These are phyloP conservation scores for Sarcophaga carnaria DNA, from an alignment of 2,888 invertebrate genomes.

Conservation along the genomic window DNA sequence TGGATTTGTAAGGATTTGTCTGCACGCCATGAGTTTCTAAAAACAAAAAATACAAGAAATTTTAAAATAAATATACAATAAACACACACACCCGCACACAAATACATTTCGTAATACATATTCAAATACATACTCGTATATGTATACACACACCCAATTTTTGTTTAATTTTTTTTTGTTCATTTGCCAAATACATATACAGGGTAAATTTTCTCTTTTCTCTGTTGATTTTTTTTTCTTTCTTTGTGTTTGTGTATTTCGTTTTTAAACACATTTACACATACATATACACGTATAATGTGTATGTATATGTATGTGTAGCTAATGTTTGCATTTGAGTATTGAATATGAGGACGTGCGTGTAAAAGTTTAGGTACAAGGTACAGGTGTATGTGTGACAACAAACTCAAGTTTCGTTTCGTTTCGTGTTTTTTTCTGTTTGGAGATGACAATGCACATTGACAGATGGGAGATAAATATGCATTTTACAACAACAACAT, in stretches of 20 bases:
- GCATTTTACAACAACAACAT: constrained; percentile 31
- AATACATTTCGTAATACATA: background rate
- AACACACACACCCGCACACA: constrained; percentile 1
- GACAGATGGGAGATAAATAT: constrained; percentile 65
- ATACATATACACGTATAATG: background rate
- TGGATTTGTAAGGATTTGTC: constrained; percentile 60
- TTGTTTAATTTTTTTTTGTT: background rate
- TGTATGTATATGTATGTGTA: background rate
- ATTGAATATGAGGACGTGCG: background rate
- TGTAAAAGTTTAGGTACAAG: background rate
- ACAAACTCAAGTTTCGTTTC: background rate
- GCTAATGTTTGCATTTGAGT: background rate
- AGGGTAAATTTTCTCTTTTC: background rate
- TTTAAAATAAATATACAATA: constrained; percentile 32
- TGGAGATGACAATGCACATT: constrained; percentile 59
- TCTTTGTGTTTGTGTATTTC: background rate
- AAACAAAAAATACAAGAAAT: constrained; percentile 28
- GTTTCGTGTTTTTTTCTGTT: constrained; percentile 4
- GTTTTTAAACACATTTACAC: background rate
- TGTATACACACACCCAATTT: background rate
- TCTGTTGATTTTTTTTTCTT: constrained; percentile 17
- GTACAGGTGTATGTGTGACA: constrained; percentile 14
- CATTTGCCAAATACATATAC: background rate
- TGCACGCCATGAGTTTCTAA: constrained; percentile 41
- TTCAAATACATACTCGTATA: background rate